Evolutionary conservation across 1,140 invertebrate genomes (phyloP), one percentile per base, ranked within the genome.

Genomic region (Anthonomus grandis): DNA sequence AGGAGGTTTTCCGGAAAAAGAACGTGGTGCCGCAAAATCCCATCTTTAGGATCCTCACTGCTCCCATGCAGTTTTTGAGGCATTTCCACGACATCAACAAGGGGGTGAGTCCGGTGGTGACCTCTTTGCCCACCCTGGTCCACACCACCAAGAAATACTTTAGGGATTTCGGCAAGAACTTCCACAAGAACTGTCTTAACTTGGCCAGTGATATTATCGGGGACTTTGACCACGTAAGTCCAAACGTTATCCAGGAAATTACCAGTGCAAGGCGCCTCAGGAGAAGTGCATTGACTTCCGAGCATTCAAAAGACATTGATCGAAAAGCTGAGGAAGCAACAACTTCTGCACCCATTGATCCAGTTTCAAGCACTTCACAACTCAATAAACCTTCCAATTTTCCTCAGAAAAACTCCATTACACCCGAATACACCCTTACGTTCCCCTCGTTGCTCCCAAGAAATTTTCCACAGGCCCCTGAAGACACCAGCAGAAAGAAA

Each of bases 201-300:
- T 45, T 64, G 12, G 57, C 59, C 5, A 66, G 64, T 47, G 53
- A 66, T 24, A 19, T 64, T 10, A 60, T 64, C 3, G 64, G 64
- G 8, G 62, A 66, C 41, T 64, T 64, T 47, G 60, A 64, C 31
- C 19, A 64, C 22, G 38, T 58, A 10, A 25, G 46, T 2, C 46
- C 54, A 1, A 52, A 15, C 18, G 42, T 59, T 3, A 39, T 59
- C 12, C 22, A 59, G 17, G 2, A 52, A 38, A 52, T 63, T 34
- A 13, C 9, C 8, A 25, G 21, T 21, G 12, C 3, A 13, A 53
- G 54, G 22, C 51, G 45, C 27, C 42, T 23, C 34, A 41, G 59
- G 48, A n/a, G n/a, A n/a, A n/a, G n/a, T n/a, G n/a, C n/a, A n/a
- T n/a, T n/a, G n/a, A n/a, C n/a, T n/a, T n/a, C n/a, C n/a, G n/a